These are phyloP conservation scores for Meloe dianella DNA, from an alignment of 2,888 invertebrate genomes.

Conservation along the genomic window DNA sequence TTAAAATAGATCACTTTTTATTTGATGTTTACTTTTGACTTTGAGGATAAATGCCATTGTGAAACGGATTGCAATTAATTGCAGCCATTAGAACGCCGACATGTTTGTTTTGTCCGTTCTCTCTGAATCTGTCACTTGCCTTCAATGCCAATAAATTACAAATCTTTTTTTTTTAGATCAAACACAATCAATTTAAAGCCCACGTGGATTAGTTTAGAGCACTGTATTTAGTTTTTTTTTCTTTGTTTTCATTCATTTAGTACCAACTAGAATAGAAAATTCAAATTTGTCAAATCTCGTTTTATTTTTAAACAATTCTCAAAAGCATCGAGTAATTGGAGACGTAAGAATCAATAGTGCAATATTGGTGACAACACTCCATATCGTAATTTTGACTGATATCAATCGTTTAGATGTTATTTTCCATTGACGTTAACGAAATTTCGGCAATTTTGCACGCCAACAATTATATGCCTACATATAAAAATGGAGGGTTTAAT, in stretches of 20 bases:
- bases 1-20: constrained; percentile 43
- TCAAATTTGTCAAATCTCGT: no score
- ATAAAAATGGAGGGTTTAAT: no score
- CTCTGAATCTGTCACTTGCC: constrained; percentile 2
- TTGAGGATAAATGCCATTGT: constrained; percentile 18
- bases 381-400: no score
- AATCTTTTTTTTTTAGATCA: neutral
- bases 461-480: no score
- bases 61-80: constrained; percentile 23
- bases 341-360: no score
- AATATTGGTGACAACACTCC: no score
- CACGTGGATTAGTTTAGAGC: neutral
- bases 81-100: constrained; percentile 17
- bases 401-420: no score
- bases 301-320: no score
- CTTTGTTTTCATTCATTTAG: neutral
- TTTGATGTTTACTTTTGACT: constrained; percentile 32
- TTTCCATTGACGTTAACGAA: no score
- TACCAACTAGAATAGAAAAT: neutral
- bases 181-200: constrained; percentile 2
- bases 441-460: no score
- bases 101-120: constrained; percentile 12
- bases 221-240: neutral
- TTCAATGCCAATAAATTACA: constrained; percentile 8
- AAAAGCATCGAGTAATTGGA: no score